A percentile compares a stretch with the other conserved stretches of the same genome.
phyloP scores from a whole-genome alignment of 2,797 vertebrate species.

The Mastacembelus armatus region DNA sequence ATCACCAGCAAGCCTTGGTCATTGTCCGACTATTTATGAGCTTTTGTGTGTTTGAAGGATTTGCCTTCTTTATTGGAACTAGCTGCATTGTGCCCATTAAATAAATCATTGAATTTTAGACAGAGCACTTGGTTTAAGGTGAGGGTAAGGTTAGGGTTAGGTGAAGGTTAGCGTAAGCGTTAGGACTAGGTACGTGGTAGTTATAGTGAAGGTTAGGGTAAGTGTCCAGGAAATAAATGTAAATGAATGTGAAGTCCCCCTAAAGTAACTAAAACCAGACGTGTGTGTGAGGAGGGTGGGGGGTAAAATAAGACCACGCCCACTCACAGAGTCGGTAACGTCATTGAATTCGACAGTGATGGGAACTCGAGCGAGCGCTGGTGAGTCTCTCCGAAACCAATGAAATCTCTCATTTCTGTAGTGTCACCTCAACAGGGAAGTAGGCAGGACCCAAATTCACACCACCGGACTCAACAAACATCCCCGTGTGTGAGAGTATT shows the following conservation, averaged over 20 bases:
- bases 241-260: no score
- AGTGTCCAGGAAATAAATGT: no score
- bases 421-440: constrained; percentile 75
- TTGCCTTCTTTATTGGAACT: no score
- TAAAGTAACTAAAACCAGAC: no score
- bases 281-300: neutral
- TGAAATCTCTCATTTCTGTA: constrained; percentile 70
- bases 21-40: no score
- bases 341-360: constrained; percentile 61
- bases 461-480: neutral
- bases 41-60: no score
- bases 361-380: constrained; percentile 82
- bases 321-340: constrained; percentile 22
- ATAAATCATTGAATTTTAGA: neutral
- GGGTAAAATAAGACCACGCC: constrained; percentile 43
- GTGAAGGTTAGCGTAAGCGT: neutral
- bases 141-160: neutral
- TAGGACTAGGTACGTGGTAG: no score
- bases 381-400: constrained; percentile 83
- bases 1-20: no score
- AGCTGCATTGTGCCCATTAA: no score
- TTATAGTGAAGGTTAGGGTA: no score
- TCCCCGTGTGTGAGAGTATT: no score
- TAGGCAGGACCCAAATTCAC: constrained; percentile 51
- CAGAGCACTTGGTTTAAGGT: neutral